phyloP scores from a whole-genome alignment of 1,140 invertebrate genomes.

The Drosophila bocqueti region DNA sequence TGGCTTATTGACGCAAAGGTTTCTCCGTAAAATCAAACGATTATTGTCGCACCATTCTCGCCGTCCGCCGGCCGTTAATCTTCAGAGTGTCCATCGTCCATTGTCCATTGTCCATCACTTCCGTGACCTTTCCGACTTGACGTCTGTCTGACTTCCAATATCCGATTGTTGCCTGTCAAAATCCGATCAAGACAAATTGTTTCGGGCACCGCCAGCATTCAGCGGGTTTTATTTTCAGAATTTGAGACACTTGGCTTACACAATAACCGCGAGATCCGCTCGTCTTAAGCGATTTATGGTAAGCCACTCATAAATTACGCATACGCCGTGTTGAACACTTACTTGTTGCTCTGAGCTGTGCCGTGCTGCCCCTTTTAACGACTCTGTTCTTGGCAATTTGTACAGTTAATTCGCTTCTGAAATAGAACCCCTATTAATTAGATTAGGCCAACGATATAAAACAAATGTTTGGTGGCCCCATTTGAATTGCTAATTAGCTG shows the following conservation, averaged over 20 bases:
- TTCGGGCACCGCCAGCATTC: constrained; percentile 16
- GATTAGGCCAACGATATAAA: constrained; percentile 42
- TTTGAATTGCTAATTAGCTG: constrained; percentile 53
- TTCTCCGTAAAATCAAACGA: constrained; percentile 61
- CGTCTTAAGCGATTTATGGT: constrained; percentile 25
- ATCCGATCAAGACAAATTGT: constrained; percentile 53
- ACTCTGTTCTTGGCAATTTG: constrained; percentile 42
- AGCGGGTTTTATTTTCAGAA: constrained; percentile 30
- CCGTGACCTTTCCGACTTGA: constrained; percentile 66
- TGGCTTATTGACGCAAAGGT: constrained; percentile 56
- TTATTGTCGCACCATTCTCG: constrained; percentile 64
- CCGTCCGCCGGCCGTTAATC: constrained; percentile 52
- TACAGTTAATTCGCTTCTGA: constrained; percentile 39
- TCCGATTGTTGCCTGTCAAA: constrained; percentile 59
- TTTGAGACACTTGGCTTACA: constrained; percentile 63
- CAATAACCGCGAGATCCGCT: constrained; percentile 29
- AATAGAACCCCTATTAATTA: constrained; percentile 51
- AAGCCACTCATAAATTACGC: constrained; percentile 61
- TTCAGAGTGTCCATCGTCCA: constrained; percentile 33
- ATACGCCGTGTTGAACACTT: constrained; percentile 42
- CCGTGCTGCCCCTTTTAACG: constrained; percentile 8
- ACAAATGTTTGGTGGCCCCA: constrained; percentile 32
- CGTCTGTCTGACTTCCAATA: constrained; percentile 52
- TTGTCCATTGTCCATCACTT: constrained; percentile 56
- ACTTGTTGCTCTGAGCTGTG: constrained; percentile 1